phyloP scores from a whole-genome alignment of 2,797 vertebrate species.

The Cryptoblepharus egeriae region DNA sequence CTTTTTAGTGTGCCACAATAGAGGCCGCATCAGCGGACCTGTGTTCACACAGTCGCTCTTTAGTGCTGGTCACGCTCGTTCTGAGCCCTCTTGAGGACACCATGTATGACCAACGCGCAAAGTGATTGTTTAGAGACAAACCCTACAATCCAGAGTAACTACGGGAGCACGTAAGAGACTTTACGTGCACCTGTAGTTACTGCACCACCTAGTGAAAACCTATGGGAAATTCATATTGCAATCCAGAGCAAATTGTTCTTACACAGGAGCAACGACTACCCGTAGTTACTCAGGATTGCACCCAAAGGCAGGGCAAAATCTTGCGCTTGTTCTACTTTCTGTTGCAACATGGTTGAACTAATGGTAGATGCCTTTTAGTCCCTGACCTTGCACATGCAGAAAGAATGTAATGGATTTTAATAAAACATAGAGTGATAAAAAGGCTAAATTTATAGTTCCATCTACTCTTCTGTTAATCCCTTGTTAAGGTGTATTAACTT shows the following conservation, averaged over 20 bases:
- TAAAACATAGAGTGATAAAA: slow-evolving; percentile 69
- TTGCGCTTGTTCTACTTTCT: slow-evolving; percentile 29
- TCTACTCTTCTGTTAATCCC: slow-evolving; percentile 46
- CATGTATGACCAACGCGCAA: no score
- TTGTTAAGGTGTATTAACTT: slow-evolving; percentile 60
- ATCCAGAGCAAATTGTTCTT: no score
- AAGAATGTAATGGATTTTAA: slow-evolving; percentile 70
- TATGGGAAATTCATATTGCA: no score
- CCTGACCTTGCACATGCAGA: slow-evolving; percentile 59
- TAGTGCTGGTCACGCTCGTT: background rate
- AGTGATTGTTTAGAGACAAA: background rate
- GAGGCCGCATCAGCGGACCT: no score
- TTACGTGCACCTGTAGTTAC: no score
- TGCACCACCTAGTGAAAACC: no score
- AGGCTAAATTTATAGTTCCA: slow-evolving; percentile 65
- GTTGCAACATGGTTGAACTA: slow-evolving; percentile 40
- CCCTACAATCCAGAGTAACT: no score
- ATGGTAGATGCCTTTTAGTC: slow-evolving; percentile 32
- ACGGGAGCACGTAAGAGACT: no score
- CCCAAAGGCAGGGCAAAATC: slow-evolving; percentile 12
- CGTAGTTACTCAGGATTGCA: background rate
- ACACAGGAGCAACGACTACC: no score
- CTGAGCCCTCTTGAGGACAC: background rate
- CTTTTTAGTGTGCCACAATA: no score
- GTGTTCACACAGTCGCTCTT: no score